phyloP scores from a whole-genome alignment of 2,797 vertebrate genomes.

The Coreius guichenoti region DNA sequence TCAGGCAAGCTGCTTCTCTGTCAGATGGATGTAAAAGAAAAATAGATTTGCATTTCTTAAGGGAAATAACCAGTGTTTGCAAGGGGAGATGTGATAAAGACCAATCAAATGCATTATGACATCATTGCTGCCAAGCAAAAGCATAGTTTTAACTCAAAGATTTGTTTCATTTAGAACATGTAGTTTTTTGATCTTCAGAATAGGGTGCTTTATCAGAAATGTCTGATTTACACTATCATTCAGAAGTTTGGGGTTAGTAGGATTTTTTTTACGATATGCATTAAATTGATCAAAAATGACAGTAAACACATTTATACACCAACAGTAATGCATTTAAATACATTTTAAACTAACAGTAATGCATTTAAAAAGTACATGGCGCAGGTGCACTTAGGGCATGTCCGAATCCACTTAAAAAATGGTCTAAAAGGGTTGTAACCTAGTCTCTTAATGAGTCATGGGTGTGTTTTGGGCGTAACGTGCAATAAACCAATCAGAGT shows the following conservation, averaged over 20 bases:
- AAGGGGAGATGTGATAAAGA: not conserved
- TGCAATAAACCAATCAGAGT: too few relatives aligned
- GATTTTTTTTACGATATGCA: not conserved
- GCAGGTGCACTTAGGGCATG: too few relatives aligned
- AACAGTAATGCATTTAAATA: too few relatives aligned
- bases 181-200: not conserved
- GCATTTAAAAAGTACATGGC: not conserved
- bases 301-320: not conserved
- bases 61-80: not conserved
- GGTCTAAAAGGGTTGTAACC: too few relatives aligned
- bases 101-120: not conserved
- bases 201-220: not conserved
- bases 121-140: not conserved
- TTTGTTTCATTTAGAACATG: not conserved
- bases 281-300: not conserved
- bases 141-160: not conserved
- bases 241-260: not conserved
- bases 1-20: conserved; percentile 50
- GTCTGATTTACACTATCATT: not conserved
- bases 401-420: too few relatives aligned
- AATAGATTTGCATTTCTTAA: conserved; percentile 1
- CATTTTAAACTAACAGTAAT: too few relatives aligned
- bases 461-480: too few relatives aligned
- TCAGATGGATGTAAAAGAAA: not conserved
- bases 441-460: too few relatives aligned